Conservation (phyloP, 2,797 vertebrate genomes). For the Aplochiton taeniatus region DNA sequence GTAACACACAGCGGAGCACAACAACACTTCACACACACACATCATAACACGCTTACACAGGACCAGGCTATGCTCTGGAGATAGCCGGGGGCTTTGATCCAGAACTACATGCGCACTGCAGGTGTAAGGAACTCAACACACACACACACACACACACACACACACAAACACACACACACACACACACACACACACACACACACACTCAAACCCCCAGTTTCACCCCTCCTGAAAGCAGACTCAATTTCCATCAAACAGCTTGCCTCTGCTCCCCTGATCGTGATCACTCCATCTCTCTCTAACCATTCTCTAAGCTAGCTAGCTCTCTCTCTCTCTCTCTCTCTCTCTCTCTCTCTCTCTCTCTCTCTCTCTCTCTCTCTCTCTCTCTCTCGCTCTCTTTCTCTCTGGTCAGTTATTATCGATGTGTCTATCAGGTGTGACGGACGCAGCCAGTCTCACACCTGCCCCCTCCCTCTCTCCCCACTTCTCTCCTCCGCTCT, state of each 20-base stretch:
- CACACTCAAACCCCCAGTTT: neutral
- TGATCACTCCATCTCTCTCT: constrained; percentile 19
- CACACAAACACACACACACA: neutral
- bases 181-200: neutral
- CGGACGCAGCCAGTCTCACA: constrained; percentile 42
- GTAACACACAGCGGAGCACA: neutral
- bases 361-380: constrained; percentile 31
- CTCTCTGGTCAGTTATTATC: constrained; percentile 36
- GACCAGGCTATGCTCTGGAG: too few relatives aligned
- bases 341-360: constrained; percentile 26
- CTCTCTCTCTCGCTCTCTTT: constrained; percentile 24
- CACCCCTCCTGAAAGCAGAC: too few relatives aligned
- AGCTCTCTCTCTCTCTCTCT: constrained; percentile 27
- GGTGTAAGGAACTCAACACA: neutral
- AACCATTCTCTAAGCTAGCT: constrained; percentile 45
- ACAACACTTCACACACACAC: neutral
- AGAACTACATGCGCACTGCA: too few relatives aligned
- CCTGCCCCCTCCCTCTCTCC: too few relatives aligned
- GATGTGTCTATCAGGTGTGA: constrained; percentile 46
- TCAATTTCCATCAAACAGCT: too few relatives aligned
- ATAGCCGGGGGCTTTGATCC: too few relatives aligned
- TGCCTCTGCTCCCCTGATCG: too few relatives aligned
- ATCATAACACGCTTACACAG: too few relatives aligned
- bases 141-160: neutral
- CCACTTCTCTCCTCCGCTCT: constrained; percentile 15